Base-by-base conservation (phyloP, 2,797 vertebrate species). In the Pogonophryne albipinna region DNA sequence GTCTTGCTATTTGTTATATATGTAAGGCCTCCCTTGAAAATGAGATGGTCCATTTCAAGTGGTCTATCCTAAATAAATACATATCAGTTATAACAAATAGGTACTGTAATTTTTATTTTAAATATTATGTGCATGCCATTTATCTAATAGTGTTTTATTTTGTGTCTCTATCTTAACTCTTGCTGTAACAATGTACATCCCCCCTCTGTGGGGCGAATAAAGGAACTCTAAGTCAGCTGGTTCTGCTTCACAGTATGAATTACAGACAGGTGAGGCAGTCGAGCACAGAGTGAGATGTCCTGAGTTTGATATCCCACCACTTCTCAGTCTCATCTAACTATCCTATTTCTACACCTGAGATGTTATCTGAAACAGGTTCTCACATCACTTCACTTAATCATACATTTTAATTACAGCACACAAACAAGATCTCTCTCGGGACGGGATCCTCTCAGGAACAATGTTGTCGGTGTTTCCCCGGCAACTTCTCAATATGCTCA, bases 391-490 rank as follows among this genome's bases (percentile, higher is more conserved):
- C 42, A 41, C 20, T 44, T 71, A 34, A 56, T 31, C 20, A 47
- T 20, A 53, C 59, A 16, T 73, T 81, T 74, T 68, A 67, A 76
- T 74, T 41, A 67, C 44, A 41, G 12, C 41, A 62, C 71, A 69
- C 68, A 57, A 56, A 81, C 74, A 79, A 19, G 34, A 58, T 62
- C 70, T 75, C 67, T 76, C 38, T 52, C 3, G 42, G 12, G 57
- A 44, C 69, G 4, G 51, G 82, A 74, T 66, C 75, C 66, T 78
- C 76, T 64, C 38, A 23, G 67, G 67, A 85, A 78, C 74, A 83
- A 73, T 58, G 74, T 71, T 59, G 71, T 63, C 79, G 63, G 19
- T 67, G 87, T 87, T 88, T 82, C 55, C 74, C 17, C 2, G 9
- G 65, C 11, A 71, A 67, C 78, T 55, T 76, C 27, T 15, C 52